These are phyloP conservation scores for Gymnopithys bicolor DNA, from an alignment of 2,797 vertebrate genomes.

Conservation along the genomic window DNA sequence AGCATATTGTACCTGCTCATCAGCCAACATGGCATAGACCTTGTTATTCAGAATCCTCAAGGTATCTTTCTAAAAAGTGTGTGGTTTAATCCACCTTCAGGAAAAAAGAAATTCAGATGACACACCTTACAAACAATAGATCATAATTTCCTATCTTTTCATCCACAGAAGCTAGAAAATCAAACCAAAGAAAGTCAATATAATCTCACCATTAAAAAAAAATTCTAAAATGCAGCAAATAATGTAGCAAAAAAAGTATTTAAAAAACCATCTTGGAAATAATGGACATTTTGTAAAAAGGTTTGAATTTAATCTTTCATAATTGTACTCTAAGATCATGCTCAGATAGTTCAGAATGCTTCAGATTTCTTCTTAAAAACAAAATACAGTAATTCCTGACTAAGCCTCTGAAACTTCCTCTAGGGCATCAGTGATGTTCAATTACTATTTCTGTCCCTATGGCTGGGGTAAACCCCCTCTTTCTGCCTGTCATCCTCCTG, in stretches of 20 bases:
- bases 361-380: neutral
- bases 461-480: neutral
- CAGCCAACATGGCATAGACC: fast-evolving
- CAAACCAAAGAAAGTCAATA: neutral
- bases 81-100: neutral
- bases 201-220: neutral
- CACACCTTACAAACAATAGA: neutral
- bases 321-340: neutral
- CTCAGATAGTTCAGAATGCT: neutral
- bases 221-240: too few species aligned
- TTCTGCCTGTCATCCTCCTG: constrained; percentile 15
- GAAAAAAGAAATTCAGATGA: neutral
- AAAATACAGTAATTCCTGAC: neutral
- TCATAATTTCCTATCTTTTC: neutral
- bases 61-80: neutral
- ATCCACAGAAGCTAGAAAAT: neutral
- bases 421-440: neutral
- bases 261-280: neutral
- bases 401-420: constrained; percentile 9
- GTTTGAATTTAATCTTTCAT: neutral
- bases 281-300: neutral
- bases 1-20: neutral
- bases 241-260: neutral
- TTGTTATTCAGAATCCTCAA: neutral
- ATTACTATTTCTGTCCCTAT: neutral